Evolutionary conservation across 2,113 vertebrate species (phyloP).

Genomic region (Cyphomyrus discorhynchus): DNA sequence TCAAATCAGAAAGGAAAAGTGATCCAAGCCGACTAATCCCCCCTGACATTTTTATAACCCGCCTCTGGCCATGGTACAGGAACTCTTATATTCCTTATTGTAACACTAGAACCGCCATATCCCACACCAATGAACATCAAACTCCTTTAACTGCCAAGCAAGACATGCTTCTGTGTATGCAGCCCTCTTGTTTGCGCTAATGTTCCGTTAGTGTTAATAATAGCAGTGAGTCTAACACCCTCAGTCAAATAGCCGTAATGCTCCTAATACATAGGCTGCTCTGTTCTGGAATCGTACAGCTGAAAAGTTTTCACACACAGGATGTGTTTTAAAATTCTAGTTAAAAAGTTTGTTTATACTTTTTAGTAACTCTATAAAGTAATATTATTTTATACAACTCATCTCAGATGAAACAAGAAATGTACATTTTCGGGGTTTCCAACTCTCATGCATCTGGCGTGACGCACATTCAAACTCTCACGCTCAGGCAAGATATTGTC

Average conservation of each 20-base stretch:
- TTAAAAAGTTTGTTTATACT: background rate
- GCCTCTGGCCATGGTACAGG: background rate
- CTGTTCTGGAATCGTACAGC: background rate
- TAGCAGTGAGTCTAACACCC: background rate
- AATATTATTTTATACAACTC: background rate
- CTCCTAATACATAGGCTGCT: background rate
- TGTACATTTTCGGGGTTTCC: background rate
- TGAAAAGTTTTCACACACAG: background rate
- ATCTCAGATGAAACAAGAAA: background rate
- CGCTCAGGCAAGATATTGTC: background rate
- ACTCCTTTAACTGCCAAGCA: background rate
- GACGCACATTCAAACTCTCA: background rate
- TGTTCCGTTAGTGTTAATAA: background rate
- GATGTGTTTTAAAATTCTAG: background rate
- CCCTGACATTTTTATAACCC: background rate
- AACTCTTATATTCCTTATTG: background rate
- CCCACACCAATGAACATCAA: background rate
- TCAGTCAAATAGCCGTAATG: background rate
- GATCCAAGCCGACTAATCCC: constrained; percentile 20
- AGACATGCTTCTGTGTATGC: background rate
- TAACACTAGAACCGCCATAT: background rate
- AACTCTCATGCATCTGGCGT: background rate
- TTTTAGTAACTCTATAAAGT: too few relatives aligned
- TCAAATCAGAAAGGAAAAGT: constrained; percentile 32
- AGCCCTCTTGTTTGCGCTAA: background rate